Percentiles rank a stretch among this genome's conserved stretches.
phyloP scores from a whole-genome alignment of 2,888 invertebrate species.

The Aporophyla lueneburgensis region DNA sequence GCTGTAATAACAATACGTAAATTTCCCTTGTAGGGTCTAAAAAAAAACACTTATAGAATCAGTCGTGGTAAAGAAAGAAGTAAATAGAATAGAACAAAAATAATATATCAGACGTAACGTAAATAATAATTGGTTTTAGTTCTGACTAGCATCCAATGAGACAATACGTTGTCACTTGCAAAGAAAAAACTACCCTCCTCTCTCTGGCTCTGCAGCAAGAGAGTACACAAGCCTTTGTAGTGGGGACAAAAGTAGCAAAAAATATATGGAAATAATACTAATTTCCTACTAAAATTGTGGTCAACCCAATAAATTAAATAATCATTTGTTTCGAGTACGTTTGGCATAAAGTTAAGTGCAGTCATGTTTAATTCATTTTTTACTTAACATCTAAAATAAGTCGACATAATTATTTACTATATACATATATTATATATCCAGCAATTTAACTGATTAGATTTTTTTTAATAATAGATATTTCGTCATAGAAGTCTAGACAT shows the following conservation, averaged over 20 bases:
- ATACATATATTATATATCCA: conserved; percentile 48
- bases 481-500: conserved; percentile 44
- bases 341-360: conserved; percentile 59
- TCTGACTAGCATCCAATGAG: background rate
- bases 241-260: background rate
- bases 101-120: background rate
- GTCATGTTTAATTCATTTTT: conserved; percentile 58
- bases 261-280: background rate
- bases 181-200: background rate
- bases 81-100: background rate
- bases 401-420: conserved; percentile 56
- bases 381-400: conserved; percentile 57
- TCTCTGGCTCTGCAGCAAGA: background rate
- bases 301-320: conserved; percentile 1
- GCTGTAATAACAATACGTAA: background rate
- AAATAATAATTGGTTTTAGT: background rate
- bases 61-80: background rate
- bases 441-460: conserved; percentile 37
- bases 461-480: conserved; percentile 23
- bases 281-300: background rate
- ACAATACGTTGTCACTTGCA: background rate
- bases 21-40: background rate
- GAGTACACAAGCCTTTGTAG: too few species aligned
- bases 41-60: conserved; percentile 6
- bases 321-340: conserved; percentile 55